phyloP scores from a whole-genome alignment of 2,113 vertebrate genomes.

The Cyanoderma ruficeps region DNA sequence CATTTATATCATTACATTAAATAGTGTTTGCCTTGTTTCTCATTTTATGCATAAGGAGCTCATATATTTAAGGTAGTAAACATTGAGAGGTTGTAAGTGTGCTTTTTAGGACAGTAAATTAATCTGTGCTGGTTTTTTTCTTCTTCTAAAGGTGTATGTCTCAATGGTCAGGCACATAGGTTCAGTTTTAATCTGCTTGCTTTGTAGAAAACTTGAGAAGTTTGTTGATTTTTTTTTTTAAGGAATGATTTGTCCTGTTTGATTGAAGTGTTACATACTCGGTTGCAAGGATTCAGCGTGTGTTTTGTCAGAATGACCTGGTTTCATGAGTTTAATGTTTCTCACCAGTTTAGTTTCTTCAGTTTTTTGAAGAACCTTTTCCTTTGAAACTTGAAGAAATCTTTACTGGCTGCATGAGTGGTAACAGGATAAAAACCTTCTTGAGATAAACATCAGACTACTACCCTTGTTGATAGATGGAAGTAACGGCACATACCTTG shows the following conservation, averaged over 20 bases:
- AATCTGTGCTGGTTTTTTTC: neutral
- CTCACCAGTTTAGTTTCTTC: neutral
- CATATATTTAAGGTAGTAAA: neutral
- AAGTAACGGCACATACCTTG: neutral
- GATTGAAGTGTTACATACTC: neutral
- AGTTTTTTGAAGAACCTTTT: neutral
- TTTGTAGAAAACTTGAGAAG: neutral
- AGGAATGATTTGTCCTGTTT: neutral
- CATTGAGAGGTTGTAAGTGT: neutral
- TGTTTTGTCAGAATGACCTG: neutral
- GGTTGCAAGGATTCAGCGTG: neutral
- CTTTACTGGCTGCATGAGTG: neutral
- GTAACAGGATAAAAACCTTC: neutral
- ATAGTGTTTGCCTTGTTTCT: neutral
- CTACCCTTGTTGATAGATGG: neutral
- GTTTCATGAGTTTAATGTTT: neutral
- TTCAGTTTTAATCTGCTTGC: neutral
- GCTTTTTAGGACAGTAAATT: neutral
- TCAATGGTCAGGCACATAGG: neutral
- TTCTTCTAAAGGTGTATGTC: neutral
- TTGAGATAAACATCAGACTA: neutral
- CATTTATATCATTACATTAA: neutral
- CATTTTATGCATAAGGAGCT: neutral
- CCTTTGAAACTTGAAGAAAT: neutral
- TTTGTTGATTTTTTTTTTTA: neutral